A percentile compares a stretch with the other conserved stretches of the same genome.
Evolutionary conservation across 2,888 invertebrate species (phyloP).

Genomic region (Troilus luridus): DNA sequence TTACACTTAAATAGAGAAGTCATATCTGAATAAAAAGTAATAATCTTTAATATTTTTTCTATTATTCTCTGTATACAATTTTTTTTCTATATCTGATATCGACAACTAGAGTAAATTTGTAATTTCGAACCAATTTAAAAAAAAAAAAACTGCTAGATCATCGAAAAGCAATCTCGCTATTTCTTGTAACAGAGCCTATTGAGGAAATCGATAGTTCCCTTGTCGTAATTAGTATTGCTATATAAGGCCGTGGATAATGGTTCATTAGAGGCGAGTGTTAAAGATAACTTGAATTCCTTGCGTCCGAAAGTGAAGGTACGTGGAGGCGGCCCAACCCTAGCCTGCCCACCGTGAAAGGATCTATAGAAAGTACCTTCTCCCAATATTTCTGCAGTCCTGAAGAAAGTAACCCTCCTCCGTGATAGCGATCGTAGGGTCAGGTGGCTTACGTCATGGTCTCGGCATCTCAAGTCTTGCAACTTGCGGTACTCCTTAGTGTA

Average conservation of each 20-base stretch:
- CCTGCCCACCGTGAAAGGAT: constrained; percentile 3
- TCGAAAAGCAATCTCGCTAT: too few relatives aligned
- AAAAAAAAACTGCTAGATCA: too few relatives aligned
- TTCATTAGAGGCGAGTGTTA: background rate
- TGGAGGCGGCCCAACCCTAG: constrained; percentile 23
- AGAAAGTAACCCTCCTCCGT: constrained; percentile 11
- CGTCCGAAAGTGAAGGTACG: background rate
- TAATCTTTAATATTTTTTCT: too few relatives aligned
- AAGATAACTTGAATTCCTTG: background rate
- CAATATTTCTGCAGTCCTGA: constrained; percentile 5
- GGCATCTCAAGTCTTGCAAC: background rate
- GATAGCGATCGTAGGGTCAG: background rate
- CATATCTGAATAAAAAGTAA: too few relatives aligned
- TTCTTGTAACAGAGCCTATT: background rate
- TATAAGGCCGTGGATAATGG: background rate
- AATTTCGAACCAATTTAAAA: too few relatives aligned
- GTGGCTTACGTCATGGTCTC: background rate
- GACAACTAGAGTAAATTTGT: too few relatives aligned
- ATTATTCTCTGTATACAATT: too few relatives aligned
- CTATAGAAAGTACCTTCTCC: constrained; percentile 35
- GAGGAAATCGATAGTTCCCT: background rate
- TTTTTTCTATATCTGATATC: too few relatives aligned
- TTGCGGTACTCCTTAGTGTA: background rate
- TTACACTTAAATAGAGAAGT: too few relatives aligned
- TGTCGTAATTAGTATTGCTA: background rate